Percentiles rank a stretch among this genome's conserved stretches.
These are phyloP conservation scores for Andricus grossulariae DNA, from an alignment of 1,140 invertebrate genomes.

Conservation along the genomic window DNA sequence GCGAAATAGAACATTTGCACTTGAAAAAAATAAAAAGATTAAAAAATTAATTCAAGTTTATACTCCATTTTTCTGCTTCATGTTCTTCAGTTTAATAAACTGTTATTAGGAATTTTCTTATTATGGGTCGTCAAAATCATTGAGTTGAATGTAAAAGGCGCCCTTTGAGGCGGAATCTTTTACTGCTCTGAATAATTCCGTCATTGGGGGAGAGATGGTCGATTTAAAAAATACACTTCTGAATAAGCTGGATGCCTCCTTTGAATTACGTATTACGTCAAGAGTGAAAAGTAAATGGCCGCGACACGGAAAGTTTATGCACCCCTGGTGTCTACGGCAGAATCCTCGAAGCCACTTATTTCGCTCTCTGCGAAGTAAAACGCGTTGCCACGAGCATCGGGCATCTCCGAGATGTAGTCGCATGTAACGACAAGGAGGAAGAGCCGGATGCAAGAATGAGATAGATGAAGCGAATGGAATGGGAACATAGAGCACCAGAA, in stretches of 20 bases:
- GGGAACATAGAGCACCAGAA: slow-evolving; percentile 18
- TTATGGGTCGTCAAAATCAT: neutral
- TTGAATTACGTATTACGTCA: neutral
- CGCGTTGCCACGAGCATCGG: slow-evolving; percentile 7
- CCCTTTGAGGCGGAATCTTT: neutral
- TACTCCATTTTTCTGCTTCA: no score
- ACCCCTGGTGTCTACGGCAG: slow-evolving; percentile 29
- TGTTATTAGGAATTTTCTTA: slow-evolving; percentile 5
- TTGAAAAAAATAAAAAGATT: neutral
- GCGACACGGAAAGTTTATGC: slow-evolving; percentile 28
- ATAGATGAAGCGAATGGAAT: neutral
- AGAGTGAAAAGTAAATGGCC: slow-evolving; percentile 25
- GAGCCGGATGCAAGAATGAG: slow-evolving; percentile 7
- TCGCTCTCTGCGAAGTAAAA: neutral
- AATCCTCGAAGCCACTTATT: slow-evolving; percentile 22
- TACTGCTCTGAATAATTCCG: slow-evolving; percentile 8
- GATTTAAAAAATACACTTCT: slow-evolving; percentile 21
- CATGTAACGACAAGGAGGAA: slow-evolving; percentile 36
- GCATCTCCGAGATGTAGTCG: neutral
- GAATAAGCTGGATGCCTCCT: slow-evolving; percentile 10
- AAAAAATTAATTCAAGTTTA: neutral
- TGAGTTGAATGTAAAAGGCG: slow-evolving; percentile 1
- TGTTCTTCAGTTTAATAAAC: neutral
- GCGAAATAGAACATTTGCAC: neutral
- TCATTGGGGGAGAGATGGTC: neutral